Percentiles rank a stretch among this genome's conserved stretches.
Conservation (phyloP, 1,140 invertebrate species). For the Adelges cooleyi region DNA sequence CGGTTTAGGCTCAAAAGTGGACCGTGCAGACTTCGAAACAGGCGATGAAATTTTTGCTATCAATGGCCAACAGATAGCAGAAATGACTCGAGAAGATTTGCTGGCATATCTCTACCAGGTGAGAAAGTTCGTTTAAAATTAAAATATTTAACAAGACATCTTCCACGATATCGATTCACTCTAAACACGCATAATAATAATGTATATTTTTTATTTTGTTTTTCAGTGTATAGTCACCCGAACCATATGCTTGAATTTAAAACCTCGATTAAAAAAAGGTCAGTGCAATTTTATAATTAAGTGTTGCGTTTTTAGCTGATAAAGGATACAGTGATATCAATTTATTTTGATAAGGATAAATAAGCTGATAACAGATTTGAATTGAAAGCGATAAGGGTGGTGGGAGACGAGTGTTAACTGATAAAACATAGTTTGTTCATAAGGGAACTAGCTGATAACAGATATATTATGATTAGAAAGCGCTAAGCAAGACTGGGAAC, state of each 20-base stretch:
- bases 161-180: background rate
- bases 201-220: background rate
- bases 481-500: too few relatives aligned
- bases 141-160: background rate
- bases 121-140: background rate
- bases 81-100: constrained; percentile 19
- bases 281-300: too few relatives aligned
- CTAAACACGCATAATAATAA: background rate
- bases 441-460: too few relatives aligned
- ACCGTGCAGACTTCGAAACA: constrained; percentile 11
- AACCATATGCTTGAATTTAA: constrained; percentile 7
- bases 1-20: constrained; percentile 15
- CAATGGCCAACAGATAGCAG: constrained; percentile 18
- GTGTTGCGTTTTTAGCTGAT: too few relatives aligned
- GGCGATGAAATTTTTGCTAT: constrained; percentile 26
- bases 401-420: too few relatives aligned
- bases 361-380: too few relatives aligned
- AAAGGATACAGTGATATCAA: too few relatives aligned
- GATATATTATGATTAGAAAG: too few relatives aligned
- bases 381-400: too few relatives aligned
- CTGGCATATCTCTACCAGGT: constrained; percentile 15
- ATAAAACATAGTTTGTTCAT: too few relatives aligned
- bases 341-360: too few relatives aligned
- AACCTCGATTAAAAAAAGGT: constrained; percentile 10
- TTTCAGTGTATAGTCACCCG: constrained; percentile 20